These are phyloP conservation scores for Ruditapes philippinarum DNA, from an alignment of 1,140 invertebrate genomes.

Conservation along the genomic window DNA sequence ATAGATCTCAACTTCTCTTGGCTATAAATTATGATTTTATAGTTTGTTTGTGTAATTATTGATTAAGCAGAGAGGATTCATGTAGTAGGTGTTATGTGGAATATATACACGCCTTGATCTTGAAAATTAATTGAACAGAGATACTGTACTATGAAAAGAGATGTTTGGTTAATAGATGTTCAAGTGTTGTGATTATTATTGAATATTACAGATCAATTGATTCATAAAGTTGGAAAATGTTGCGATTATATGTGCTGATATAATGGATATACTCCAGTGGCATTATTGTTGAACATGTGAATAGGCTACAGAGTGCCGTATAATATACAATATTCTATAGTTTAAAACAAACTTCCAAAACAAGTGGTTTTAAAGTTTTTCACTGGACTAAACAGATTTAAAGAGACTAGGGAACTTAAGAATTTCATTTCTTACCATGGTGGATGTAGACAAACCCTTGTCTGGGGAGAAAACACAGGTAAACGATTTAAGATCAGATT, in stretches of 20 bases:
- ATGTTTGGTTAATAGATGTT: constrained; percentile 1
- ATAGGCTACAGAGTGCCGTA: no score
- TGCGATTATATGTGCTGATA: no score
- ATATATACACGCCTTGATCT: not conserved
- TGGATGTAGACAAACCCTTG: constrained; percentile 36
- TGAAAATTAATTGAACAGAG: constrained; percentile 23
- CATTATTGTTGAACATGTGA: no score
- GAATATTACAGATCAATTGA: not conserved
- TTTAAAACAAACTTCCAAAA: no score
- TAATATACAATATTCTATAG: no score
- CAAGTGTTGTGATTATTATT: not conserved
- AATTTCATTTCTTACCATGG: constrained; percentile 13
- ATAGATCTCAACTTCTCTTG: no score
- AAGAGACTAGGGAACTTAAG: no score
- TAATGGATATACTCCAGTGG: no score
- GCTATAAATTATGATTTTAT: no score
- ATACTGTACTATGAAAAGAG: not conserved
- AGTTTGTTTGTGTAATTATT: not conserved
- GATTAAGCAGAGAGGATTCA: not conserved
- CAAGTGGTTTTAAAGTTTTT: no score
- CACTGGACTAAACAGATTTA: no score
- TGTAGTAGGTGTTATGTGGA: not conserved
- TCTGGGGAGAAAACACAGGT: constrained; percentile 25
- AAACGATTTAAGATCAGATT: not conserved
- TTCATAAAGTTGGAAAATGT: no score